phyloP scores from a whole-genome alignment of 1,140 invertebrate genomes.

The Neoseiulus cucumeris region DNA sequence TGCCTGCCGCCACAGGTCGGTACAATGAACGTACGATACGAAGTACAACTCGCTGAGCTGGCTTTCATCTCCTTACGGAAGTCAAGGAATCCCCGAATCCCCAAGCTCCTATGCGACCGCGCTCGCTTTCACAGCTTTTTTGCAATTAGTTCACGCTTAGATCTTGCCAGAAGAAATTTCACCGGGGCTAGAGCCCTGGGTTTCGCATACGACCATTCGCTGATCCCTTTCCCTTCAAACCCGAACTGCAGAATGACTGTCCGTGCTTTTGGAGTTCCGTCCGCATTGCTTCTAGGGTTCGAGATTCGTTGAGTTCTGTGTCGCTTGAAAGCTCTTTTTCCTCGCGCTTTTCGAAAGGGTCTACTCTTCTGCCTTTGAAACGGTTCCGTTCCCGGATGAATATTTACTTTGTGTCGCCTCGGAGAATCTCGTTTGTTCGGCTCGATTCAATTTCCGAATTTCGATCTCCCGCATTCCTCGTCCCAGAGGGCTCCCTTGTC shows the following conservation, averaged over 20 bases:
- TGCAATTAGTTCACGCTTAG: background rate
- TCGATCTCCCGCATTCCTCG: too few relatives aligned
- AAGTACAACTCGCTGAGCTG: background rate
- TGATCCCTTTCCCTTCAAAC: background rate
- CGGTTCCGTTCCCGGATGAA: too few relatives aligned
- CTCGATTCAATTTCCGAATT: too few relatives aligned
- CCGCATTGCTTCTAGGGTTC: background rate
- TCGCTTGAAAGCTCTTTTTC: background rate
- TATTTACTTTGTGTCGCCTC: too few relatives aligned
- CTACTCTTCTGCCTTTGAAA: too few relatives aligned
- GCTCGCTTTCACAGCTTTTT: background rate
- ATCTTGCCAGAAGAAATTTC: background rate
- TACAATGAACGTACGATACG: background rate
- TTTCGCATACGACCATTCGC: background rate
- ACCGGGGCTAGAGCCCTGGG: background rate
- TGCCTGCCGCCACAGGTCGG: conserved; percentile 3
- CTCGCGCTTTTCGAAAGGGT: too few relatives aligned
- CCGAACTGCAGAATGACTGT: background rate
- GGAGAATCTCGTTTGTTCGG: too few relatives aligned
- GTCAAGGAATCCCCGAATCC: background rate
- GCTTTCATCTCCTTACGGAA: background rate
- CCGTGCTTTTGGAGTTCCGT: background rate
- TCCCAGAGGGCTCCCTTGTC: too few relatives aligned
- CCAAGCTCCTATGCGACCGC: background rate
- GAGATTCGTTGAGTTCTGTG: background rate